phyloP scores from a whole-genome alignment of 2,113 vertebrate species.

The Shinisaurus crocodilurus region DNA sequence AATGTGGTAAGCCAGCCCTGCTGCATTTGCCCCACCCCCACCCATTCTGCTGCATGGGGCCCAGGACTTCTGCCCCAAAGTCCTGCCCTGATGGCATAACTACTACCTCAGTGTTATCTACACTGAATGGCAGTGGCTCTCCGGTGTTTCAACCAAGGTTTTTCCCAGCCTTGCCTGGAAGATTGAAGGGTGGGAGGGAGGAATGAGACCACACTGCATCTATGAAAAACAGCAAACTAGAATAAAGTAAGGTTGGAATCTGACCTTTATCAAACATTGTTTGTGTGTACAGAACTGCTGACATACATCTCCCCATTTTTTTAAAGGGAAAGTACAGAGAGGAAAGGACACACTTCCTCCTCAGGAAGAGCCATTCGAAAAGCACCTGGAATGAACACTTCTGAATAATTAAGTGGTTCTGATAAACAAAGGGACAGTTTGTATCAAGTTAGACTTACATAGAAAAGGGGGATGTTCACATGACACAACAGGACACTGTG shows the following conservation, averaged over 20 bases:
- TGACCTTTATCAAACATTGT: background rate
- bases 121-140: background rate
- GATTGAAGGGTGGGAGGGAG: background rate
- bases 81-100: background rate
- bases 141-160: background rate
- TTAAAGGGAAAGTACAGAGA: background rate
- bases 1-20: background rate
- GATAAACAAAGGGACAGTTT: background rate
- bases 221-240: background rate
- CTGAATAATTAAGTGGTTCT: background rate
- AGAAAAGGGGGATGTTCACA: background rate
- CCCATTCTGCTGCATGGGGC: background rate
- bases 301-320: background rate
- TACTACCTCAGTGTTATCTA: background rate
- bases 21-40: background rate
- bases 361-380: background rate
- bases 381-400: background rate
- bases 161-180: background rate
- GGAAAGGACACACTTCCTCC: background rate
- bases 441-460: background rate
- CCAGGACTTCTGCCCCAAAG: background rate
- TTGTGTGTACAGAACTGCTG: background rate
- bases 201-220: background rate
- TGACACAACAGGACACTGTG: too few relatives aligned
- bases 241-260: background rate